Conservation (phyloP, 2,113 vertebrate genomes). For the Catharus minimus region DNA sequence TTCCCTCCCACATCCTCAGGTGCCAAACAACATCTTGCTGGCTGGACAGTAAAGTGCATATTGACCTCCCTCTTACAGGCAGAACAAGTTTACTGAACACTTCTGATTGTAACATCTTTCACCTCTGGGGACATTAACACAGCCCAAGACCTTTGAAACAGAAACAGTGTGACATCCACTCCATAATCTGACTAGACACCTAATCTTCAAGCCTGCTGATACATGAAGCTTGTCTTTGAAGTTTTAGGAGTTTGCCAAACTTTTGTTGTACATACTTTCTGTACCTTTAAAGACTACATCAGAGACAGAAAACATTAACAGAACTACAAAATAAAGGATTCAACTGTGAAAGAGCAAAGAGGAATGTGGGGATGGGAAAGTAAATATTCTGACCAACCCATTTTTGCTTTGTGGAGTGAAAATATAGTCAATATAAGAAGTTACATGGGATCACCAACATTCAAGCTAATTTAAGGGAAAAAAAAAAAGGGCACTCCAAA, state of each 20-base stretch:
- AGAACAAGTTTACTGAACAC: not conserved
- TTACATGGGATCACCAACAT: not conserved
- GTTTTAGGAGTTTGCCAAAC: not conserved
- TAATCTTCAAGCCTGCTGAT: not conserved
- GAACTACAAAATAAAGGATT: not conserved
- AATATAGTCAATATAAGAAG: not conserved
- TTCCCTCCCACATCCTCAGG: not conserved
- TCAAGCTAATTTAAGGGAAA: not conserved
- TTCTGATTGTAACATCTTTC: not conserved
- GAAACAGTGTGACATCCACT: not conserved
- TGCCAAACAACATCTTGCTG: not conserved
- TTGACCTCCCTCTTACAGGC: not conserved
- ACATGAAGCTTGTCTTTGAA: conserved; percentile 9
- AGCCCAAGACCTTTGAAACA: conserved; percentile 9
- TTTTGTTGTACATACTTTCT: not conserved
- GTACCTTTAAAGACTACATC: not conserved
- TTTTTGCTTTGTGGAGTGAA: not conserved
- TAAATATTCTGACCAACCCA: not conserved
- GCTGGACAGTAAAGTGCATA: not conserved
- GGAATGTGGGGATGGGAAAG: not conserved
- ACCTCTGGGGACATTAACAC: not conserved
- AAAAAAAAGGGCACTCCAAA: not conserved
- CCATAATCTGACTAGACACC: not conserved
- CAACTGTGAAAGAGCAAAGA: not conserved
- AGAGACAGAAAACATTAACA: not conserved